These are phyloP conservation scores for Toxonevra muliebris DNA, from an alignment of 2,888 invertebrate genomes.

Conservation along the genomic window DNA sequence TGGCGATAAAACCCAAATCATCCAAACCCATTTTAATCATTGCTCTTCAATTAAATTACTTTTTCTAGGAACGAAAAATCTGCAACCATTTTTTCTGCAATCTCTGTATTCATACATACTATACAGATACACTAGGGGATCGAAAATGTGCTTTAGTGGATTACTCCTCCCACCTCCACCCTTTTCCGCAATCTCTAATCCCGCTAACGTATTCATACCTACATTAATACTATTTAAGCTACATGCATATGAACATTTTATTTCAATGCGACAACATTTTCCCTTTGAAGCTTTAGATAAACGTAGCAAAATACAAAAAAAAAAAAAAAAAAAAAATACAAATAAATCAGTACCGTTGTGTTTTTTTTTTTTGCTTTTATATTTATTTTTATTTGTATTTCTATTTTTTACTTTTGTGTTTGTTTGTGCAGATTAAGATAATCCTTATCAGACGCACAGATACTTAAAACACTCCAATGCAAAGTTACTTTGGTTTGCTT, in stretches of 20 bases:
- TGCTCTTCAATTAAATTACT: too few relatives aligned
- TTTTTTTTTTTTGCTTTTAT: constrained; percentile 1
- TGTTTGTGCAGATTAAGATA: constrained; percentile 53
- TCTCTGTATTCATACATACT: too few relatives aligned
- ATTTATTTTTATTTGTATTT: not conserved
- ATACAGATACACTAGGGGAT: too few relatives aligned
- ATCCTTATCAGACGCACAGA: constrained; percentile 52
- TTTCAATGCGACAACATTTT: too few relatives aligned
- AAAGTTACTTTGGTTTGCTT: not conserved
- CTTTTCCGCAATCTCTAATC: not conserved
- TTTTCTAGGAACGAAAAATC: too few relatives aligned
- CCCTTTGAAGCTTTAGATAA: too few relatives aligned
- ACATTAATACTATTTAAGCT: constrained; percentile 7
- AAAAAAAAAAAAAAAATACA: not conserved
- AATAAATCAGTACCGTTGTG: not conserved
- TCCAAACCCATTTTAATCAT: too few relatives aligned
- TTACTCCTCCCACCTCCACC: too few relatives aligned
- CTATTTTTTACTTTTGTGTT: not conserved
- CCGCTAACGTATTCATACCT: constrained; percentile 26
- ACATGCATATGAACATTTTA: too few relatives aligned
- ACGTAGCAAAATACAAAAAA: not conserved
- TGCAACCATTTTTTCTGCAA: too few relatives aligned
- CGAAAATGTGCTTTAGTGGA: too few relatives aligned
- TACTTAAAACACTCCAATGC: not conserved
- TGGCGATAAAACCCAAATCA: too few relatives aligned